Base-by-base conservation (phyloP, 1,140 invertebrate species). In the Armadillidium nasatum region DNA sequence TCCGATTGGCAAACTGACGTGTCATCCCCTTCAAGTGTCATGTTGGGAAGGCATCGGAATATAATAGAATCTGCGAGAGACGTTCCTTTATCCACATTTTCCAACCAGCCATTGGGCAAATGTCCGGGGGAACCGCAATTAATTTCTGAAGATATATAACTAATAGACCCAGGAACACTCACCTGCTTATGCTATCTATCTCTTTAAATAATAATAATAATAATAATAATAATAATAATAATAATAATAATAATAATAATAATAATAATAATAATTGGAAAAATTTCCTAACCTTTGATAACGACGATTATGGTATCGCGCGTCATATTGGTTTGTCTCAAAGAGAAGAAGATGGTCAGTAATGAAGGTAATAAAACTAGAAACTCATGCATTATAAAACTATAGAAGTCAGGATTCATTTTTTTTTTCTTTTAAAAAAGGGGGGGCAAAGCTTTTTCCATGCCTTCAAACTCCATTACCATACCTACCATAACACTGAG, bases 71-170 rank as follows among this genome's bases (percentile, higher is more conserved):
- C 75, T 46, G 77, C 80, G 13, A 78, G 73, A 44, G 75, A 71
- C 21, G 80, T 81, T 11, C 78, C 78, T 60, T 80, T 76, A 10
- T 76, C 76, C 71, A 77, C 69, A 73, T 81, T 81, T 91, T 98
- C 94, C 75, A 98, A 88, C 91, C 95, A 98, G 9, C 96, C 96
- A 84, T 98, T 98, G 87, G 93, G 94, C 0, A 98, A 87, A 22
- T 90, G 88, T 6, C 94, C 94, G 7, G 80, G 80, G 60, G 78
- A 60, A 9, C 80, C 80, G 50, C 96, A 99, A 86, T 97, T 93
- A 82, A 98, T 97, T 87, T 97, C 96, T 92, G 83, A 43, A 81
- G 79, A 75, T 67, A 71, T 68, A 60, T 19, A 19, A 19, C 50
- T 60, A 60, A 60, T 60, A 60, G 50, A 60, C 19, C 50, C 2